These are phyloP conservation scores for Dicerorhinus sumatrensis DNA, from an alignment of 2,113 vertebrate genomes.

Conservation along the genomic window DNA sequence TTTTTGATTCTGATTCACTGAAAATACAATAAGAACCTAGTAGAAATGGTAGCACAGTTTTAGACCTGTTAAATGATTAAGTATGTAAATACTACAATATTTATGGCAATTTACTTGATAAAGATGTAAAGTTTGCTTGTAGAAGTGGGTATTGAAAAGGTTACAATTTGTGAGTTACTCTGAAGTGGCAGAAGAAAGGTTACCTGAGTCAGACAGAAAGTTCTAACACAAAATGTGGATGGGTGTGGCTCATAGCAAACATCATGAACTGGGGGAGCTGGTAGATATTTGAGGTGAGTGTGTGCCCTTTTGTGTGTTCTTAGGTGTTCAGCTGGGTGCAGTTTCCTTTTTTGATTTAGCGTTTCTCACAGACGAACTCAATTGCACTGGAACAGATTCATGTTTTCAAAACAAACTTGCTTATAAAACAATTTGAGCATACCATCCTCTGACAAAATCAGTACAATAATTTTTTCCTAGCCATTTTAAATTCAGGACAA, in stretches of 20 bases:
- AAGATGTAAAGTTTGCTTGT: neutral
- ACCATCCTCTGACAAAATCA: neutral
- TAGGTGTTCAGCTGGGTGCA: slow-evolving; percentile 58
- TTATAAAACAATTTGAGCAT: neutral
- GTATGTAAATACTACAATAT: neutral
- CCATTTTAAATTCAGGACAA: neutral
- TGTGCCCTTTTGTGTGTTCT: neutral
- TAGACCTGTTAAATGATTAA: neutral
- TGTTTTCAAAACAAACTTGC: neutral
- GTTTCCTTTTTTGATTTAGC: neutral
- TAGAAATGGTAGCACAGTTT: neutral
- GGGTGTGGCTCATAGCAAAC: neutral
- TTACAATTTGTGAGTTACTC: neutral
- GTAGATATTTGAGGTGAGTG: neutral
- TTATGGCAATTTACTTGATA: neutral
- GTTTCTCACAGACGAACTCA: neutral
- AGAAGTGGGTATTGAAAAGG: neutral
- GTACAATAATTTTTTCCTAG: neutral
- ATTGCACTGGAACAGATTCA: neutral
- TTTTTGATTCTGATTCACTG: neutral
- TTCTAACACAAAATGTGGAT: neutral
- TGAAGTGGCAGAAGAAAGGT: neutral
- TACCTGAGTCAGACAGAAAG: neutral
- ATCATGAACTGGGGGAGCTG: neutral
- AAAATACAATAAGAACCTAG: neutral